phyloP scores from a whole-genome alignment of 2,113 vertebrate genomes.

The Xyliphius kryptos region DNA sequence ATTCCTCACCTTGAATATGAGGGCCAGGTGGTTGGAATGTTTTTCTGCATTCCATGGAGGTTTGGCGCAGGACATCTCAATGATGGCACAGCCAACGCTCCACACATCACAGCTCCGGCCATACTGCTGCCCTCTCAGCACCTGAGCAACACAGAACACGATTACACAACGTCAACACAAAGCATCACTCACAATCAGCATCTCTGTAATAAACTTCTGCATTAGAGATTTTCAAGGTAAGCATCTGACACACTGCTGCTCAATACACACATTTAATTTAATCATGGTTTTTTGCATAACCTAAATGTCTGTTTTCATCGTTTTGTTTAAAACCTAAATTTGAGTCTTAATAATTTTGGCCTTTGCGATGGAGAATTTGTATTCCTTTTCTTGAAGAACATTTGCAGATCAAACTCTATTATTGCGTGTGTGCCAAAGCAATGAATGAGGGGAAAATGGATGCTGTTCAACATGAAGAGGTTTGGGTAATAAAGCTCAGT shows the following conservation, averaged over 20 bases:
- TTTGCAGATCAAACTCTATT: constrained; percentile 20
- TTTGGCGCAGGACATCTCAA: constrained; percentile 88
- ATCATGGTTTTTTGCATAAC: too few relatives aligned
- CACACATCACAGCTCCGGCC: constrained; percentile 89
- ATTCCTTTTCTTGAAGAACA: constrained; percentile 10
- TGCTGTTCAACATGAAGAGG: constrained; percentile 22
- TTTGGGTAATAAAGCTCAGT: constrained; percentile 26
- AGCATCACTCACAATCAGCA: too few relatives aligned
- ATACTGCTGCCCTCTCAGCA: constrained; percentile 82
- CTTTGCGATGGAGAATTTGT: not conserved
- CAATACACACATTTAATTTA: too few relatives aligned
- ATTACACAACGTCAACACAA: too few relatives aligned
- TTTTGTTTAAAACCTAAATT: too few relatives aligned
- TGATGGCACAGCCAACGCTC: constrained; percentile 84
- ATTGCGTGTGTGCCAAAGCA: constrained; percentile 3
- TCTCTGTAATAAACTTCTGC: too few relatives aligned
- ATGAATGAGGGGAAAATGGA: constrained; percentile 8
- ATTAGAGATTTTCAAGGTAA: too few relatives aligned
- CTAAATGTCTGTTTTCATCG: too few relatives aligned
- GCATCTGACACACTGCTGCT: too few relatives aligned
- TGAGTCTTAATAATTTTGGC: not conserved
- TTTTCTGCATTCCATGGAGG: constrained; percentile 89
- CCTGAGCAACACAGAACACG: constrained; percentile 55
- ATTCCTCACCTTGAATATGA: constrained; percentile 83
- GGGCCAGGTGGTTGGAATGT: constrained; percentile 84